Evolutionary conservation across 2,888 invertebrate genomes (phyloP).

Genomic region (Calameuta filiformis): DNA sequence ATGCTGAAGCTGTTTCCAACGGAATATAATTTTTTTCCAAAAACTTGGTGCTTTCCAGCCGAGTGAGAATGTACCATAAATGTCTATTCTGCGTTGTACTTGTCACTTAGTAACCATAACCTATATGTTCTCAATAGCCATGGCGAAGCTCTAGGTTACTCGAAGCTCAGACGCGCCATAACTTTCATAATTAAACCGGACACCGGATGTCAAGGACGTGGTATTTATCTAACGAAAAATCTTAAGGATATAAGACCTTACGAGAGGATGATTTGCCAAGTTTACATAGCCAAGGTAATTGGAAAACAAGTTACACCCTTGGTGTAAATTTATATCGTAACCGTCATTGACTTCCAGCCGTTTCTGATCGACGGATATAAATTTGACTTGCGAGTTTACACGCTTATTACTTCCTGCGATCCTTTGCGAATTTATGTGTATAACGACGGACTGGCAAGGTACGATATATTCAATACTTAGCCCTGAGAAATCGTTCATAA

Average conservation of each 20-base stretch:
- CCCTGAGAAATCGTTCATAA: neutral
- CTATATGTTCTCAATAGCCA: conserved; percentile 66
- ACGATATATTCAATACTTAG: conserved; percentile 5
- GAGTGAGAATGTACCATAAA: conserved; percentile 73
- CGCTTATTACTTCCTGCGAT: conserved; percentile 89
- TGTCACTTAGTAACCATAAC: neutral
- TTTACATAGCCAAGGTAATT: conserved; percentile 75
- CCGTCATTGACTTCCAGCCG: conserved; percentile 69
- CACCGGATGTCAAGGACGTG: conserved; percentile 89
- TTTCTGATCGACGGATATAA: conserved; percentile 92
- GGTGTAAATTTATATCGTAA: neutral
- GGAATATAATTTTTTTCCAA: conserved; percentile 93
- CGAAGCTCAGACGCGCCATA: conserved; percentile 76
- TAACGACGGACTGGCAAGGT: conserved; percentile 90
- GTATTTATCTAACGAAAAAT: conserved; percentile 87
- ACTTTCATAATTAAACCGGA: conserved; percentile 93
- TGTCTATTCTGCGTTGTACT: conserved; percentile 12
- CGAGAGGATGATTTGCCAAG: conserved; percentile 89
- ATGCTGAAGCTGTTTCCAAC: conserved; percentile 90
- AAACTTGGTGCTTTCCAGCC: conserved; percentile 93
- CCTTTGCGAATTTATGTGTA: conserved; percentile 90
- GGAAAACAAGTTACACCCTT: neutral
- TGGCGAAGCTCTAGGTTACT: conserved; percentile 79
- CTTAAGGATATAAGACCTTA: conserved; percentile 83
- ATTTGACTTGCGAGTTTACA: conserved; percentile 91